A percentile compares a stretch with the other conserved stretches of the same genome.
These are phyloP conservation scores for Coregonus clupeaformis DNA, from an alignment of 2,113 vertebrate genomes.

Conservation along the genomic window DNA sequence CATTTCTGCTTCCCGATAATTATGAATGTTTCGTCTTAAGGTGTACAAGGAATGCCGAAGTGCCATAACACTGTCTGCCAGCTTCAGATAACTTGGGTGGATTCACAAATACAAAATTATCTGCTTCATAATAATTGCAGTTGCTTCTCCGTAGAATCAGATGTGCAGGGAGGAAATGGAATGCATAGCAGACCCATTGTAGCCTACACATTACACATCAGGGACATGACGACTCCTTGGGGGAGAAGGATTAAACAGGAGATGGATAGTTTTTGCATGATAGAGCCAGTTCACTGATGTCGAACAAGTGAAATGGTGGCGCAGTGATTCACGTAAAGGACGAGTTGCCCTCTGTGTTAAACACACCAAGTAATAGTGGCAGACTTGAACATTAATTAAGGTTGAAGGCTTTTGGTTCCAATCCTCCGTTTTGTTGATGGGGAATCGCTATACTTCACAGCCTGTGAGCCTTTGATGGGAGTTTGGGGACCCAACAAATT, in stretches of 20 bases:
- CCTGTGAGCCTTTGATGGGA: conserved; percentile 73
- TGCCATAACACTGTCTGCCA: not conserved
- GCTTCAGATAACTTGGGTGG: conserved; percentile 48
- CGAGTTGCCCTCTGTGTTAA: conserved; percentile 75
- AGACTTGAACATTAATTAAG: conserved; percentile 77
- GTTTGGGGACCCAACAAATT: conserved; percentile 73
- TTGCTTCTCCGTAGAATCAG: conserved; percentile 49
- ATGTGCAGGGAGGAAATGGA: conserved; percentile 38
- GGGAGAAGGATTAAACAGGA: conserved; percentile 69
- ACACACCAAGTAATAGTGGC: conserved; percentile 79
- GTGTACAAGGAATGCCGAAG: too few relatives aligned
- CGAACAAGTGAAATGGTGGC: conserved; percentile 73
- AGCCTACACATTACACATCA: conserved; percentile 18
- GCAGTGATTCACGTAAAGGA: conserved; percentile 74
- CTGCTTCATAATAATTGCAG: conserved; percentile 66
- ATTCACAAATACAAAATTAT: conserved; percentile 63
- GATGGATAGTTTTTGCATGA: conserved; percentile 73
- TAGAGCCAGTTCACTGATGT: conserved; percentile 71
- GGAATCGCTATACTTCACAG: conserved; percentile 77
- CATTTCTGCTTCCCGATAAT: not conserved
- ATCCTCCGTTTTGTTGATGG: conserved; percentile 74
- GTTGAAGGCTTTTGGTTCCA: conserved; percentile 71
- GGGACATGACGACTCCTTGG: conserved; percentile 68
- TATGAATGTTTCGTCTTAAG: not conserved
- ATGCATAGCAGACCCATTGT: conserved; percentile 33